Base-by-base conservation (phyloP, 2,888 invertebrate species). In the Perithous albicinctus region DNA sequence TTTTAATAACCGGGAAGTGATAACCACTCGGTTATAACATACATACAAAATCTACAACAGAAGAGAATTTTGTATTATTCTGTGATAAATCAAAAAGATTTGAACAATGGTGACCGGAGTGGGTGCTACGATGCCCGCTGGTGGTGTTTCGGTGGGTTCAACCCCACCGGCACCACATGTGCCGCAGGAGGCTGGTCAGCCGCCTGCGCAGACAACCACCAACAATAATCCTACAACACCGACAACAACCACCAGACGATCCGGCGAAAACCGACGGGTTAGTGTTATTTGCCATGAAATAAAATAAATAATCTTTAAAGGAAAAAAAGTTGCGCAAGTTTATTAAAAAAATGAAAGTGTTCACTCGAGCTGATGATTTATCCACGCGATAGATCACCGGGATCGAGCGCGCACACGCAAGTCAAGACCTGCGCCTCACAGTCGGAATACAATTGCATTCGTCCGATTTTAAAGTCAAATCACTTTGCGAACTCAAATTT, bases 221-320 rank as follows among this genome's bases (percentile, higher is more conserved):
- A 88, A 88, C 32, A 82, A 56, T 26, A 78, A 78, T 56, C 48
- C 82, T n/a, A 56, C 78, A 26, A 87, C 90, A 5, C 86, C 89
- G 12, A 88, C 86, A 5, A 86, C 85, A 1, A 81, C 88, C 6
- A 82, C 87, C 41, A 90, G 93, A 79, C 87, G 93, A 85, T 91
- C 93, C 6, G 92, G 92, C 74, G 93, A 93, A 86, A 93, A 93
- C 86, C 92, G 93, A 91, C 92, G 93, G 91, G 93, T 93, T 90
- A 89, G 93, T 93, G 84, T 91, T 83, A n/a, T 61, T 23, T 64
- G 10, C 64, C n/a, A 23, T 66, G 46, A 48, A 66, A 46, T 7
- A 46, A 32, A 35, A n/a, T n/a, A n/a, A 6, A 10, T 6, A 48
- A 48, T 15, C 29, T 26, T 7, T 6, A 29, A 23, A n/a, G n/a